Base-by-base conservation (phyloP, 1,140 invertebrate species). In the Planococcus citri region DNA sequence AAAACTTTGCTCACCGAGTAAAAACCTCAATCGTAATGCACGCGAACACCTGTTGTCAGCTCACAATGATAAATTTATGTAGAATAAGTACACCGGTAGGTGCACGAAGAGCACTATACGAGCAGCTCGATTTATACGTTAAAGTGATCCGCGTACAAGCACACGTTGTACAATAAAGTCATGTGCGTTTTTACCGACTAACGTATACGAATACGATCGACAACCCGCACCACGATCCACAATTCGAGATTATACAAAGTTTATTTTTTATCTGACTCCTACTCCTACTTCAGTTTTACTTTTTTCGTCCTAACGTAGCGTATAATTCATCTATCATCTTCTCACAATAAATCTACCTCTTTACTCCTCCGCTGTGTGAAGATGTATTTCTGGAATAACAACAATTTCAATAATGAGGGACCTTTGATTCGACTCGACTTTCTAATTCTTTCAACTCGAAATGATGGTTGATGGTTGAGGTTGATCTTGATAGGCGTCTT, bases 31-130 rank as follows among this genome's bases (percentile, higher is more conserved):
- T 51, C n/a, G 41, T 51, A 51, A 51, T 51, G 41, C 41, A 51
- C 41, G 41, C 41, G 41, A 51, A 51, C 41, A 51, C 41, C 41
- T 51, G 41, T 51, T 51, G 41, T 51, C 41, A 51, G n/a, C 41
- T 51, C 41, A 17, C 41, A 20, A 51, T 51, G 41, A 51, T 14
- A 51, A 51, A 51, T n/a, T n/a, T n/a, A n/a, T n/a, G n/a, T 51
- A 51, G 17, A 51, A 51, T 51, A 51, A 51, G 41, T 33, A 33
- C 17, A 51, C 41, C 41, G 41, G 41, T 20, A 17, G 2, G 12
- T n/a, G n/a, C n/a, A n/a, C n/a, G n/a, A n/a, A 51, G 17, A 14
- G n/a, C 41, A n/a, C 17, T 20, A 20, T 51, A 51, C 41, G 41
- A 51, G 41, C 41, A 51, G 41, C 41, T 51, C 41, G 6, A 51